Conservation (phyloP, 2,113 vertebrate species). For the Nanorana parkeri region DNA sequence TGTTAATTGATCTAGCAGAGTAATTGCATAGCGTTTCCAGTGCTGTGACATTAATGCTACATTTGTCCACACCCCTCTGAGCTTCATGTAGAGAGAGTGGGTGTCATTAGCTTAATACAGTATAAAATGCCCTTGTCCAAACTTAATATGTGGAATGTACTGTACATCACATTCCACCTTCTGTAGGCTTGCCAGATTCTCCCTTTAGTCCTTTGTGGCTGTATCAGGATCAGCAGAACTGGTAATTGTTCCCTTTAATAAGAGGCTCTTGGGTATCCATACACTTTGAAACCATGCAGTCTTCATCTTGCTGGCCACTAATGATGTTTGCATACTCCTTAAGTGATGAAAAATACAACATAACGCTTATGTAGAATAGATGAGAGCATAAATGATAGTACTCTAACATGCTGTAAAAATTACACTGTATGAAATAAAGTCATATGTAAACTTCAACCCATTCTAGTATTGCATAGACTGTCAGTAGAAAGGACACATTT, state of each 20-base stretch:
- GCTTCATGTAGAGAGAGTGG: background rate
- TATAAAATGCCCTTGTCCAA: background rate
- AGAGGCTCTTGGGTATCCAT: conserved; percentile 73
- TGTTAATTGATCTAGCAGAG: background rate
- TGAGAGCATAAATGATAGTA: too few relatives aligned
- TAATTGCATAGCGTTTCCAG: conserved; percentile 15
- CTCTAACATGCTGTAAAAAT: too few relatives aligned
- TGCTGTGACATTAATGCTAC: conserved; percentile 39
- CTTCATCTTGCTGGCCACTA: conserved; percentile 67
- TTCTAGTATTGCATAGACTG: too few relatives aligned
- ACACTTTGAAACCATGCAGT: conserved; percentile 74
- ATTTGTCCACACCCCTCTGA: conserved; percentile 5
- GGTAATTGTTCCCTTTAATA: conserved; percentile 93
- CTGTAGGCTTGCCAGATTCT: too few relatives aligned
- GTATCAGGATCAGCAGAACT: conserved; percentile 81
- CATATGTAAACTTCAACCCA: too few relatives aligned
- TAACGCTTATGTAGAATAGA: too few relatives aligned
- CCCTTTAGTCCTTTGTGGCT: background rate
- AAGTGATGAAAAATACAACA: background rate
- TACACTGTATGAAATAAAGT: too few relatives aligned
- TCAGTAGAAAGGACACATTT: too few relatives aligned
- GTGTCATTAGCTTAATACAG: conserved; percentile 42
- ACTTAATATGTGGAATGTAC: background rate
- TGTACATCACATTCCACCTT: background rate
- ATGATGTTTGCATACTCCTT: conserved; percentile 72